Percentiles rank a stretch among this genome's conserved stretches.
Conservation (phyloP, 2,888 invertebrate genomes). For the Galeruca laticollis region DNA sequence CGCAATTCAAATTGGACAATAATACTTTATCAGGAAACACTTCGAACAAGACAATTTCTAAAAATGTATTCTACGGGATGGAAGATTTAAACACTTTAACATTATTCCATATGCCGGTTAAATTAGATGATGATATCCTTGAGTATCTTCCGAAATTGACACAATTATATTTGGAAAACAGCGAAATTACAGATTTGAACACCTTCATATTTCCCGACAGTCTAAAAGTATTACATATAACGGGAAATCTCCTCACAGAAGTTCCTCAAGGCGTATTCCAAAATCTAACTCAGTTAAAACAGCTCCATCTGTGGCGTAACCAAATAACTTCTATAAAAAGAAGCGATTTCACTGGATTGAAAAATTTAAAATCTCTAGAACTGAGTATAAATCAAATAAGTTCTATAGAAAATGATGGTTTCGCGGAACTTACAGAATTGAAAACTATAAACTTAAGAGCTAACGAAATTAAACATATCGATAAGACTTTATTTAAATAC, state of each 20-base stretch:
- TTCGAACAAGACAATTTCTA: slow-evolving; percentile 21
- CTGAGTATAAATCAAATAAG: slow-evolving; percentile 76
- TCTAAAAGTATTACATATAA: slow-evolving; percentile 77
- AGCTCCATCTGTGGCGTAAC: slow-evolving; percentile 77
- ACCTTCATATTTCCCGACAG: slow-evolving; percentile 75
- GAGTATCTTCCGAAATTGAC: slow-evolving; percentile 50
- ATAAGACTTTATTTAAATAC: slow-evolving; percentile 72
- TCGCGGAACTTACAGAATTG: slow-evolving; percentile 60
- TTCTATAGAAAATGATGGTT: slow-evolving; percentile 73
- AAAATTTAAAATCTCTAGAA: slow-evolving; percentile 76
- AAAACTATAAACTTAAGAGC: slow-evolving; percentile 49
- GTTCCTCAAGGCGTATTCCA: slow-evolving; percentile 74
- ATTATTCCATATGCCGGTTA: slow-evolving; percentile 3
- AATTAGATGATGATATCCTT: slow-evolving; percentile 46
- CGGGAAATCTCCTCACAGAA: slow-evolving; percentile 74
- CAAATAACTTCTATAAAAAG: slow-evolving; percentile 62
- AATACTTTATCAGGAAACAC: slow-evolving; percentile 9
- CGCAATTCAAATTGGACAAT: slow-evolving; percentile 25
- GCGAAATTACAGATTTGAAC: slow-evolving; percentile 62
- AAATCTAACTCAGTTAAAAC: slow-evolving; percentile 72
- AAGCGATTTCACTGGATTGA: slow-evolving; percentile 74
- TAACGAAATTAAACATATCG: slow-evolving; percentile 69
- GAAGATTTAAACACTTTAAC: slow-evolving; percentile 13
- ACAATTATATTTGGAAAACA: slow-evolving; percentile 46
- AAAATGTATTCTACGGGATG: slow-evolving; percentile 31